Conservation (phyloP, 2,113 vertebrate species). For the Plotosus lineatus region DNA sequence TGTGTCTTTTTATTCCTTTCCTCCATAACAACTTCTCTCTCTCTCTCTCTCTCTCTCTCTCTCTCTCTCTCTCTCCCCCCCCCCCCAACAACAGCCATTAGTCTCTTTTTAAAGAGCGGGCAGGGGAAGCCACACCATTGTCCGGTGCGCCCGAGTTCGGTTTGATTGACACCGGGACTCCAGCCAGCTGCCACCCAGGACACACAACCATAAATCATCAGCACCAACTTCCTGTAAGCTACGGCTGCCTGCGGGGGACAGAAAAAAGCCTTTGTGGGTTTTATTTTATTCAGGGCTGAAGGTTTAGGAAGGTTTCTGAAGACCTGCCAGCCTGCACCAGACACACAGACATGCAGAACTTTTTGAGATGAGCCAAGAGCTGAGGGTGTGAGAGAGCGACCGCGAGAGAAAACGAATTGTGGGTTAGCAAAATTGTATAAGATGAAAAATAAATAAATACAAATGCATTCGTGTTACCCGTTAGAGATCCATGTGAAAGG, state of each 20-base stretch:
- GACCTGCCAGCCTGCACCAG: conserved; percentile 36
- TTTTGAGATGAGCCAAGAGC: conserved; percentile 36
- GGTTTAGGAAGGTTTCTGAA: conserved; percentile 58
- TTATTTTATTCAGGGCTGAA: conserved; percentile 42
- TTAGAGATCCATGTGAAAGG: too few relatives aligned
- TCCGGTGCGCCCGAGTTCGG: conserved; percentile 65
- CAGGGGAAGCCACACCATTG: conserved; percentile 83
- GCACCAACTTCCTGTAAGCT: conserved; percentile 86
- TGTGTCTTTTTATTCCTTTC: conserved; percentile 63
- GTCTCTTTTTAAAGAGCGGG: conserved; percentile 77
- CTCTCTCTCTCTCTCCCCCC: conserved; percentile 77
- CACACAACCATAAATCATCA: conserved; percentile 99
- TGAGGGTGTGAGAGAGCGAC: not conserved
- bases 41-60: conserved; percentile 74
- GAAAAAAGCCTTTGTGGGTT: conserved; percentile 89
- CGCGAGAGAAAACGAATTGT: not conserved
- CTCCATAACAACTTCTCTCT: conserved; percentile 72
- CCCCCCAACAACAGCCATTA: conserved; percentile 95
- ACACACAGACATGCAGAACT: conserved; percentile 56
- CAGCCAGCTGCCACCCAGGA: conserved; percentile 92
- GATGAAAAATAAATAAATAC: too few relatives aligned
- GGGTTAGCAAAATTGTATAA: too few relatives aligned
- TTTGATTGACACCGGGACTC: conserved; percentile 91
- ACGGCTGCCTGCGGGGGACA: conserved; percentile 83
- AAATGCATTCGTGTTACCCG: too few relatives aligned